Percentiles rank a stretch among this genome's conserved stretches.
Conservation (phyloP, 2,113 vertebrate species). For the Hyperoodon ampullatus region DNA sequence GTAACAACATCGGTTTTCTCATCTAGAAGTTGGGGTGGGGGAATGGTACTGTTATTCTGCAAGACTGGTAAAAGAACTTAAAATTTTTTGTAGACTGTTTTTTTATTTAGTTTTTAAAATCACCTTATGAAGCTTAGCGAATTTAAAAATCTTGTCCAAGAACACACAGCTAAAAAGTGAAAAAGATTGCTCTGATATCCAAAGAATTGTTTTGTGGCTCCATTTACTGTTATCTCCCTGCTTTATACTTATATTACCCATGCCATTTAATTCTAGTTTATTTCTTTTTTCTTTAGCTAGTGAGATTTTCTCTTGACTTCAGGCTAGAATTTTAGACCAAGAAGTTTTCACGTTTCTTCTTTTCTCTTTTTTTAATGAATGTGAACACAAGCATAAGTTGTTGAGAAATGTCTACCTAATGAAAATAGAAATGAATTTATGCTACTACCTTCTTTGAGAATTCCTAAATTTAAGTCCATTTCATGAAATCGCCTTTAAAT, state of each 20-base stretch:
- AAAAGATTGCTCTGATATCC: neutral
- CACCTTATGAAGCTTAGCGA: neutral
- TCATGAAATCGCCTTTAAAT: neutral
- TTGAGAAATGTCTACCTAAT: conserved; percentile 1
- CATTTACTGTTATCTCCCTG: neutral
- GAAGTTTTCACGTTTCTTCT: neutral
- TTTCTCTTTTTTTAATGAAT: neutral
- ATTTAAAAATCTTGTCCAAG: neutral
- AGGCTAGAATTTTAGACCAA: neutral
- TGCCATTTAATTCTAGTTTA: neutral
- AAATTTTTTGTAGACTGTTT: neutral
- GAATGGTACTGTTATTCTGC: neutral
- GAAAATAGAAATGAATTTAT: neutral
- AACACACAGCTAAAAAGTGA: neutral
- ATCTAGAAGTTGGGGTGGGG: neutral
- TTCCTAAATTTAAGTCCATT: neutral
- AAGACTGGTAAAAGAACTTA: neutral
- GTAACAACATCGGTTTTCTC: neutral
- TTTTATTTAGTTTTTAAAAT: neutral
- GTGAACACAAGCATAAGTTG: neutral
- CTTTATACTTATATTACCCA: neutral
- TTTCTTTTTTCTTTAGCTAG: neutral
- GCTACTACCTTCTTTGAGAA: neutral
- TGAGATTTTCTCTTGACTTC: neutral
- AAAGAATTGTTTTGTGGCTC: neutral